Evolutionary conservation across 2,888 invertebrate genomes (phyloP), one percentile per base, ranked within the genome.

Genomic region (Pheosia tremula): DNA sequence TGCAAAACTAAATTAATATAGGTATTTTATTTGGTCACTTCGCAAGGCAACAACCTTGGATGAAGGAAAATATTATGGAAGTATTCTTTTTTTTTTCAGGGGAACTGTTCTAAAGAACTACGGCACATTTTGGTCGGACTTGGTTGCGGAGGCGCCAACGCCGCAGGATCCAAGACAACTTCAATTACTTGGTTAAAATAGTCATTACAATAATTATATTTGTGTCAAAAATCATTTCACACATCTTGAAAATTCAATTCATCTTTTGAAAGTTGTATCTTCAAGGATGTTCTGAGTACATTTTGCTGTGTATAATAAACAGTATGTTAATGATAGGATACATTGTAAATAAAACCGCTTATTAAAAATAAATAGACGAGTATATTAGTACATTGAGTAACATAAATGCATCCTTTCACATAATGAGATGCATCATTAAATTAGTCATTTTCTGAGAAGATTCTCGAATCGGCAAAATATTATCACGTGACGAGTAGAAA

Each of bases 101-200:
- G 97, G 97, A 56, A 96, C 96, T 4, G 95, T 97, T 36, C 86
- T 97, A 77, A 96, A 97, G 86, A 95, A 96, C 75, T 97, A 97
- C 82, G 95, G 95, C 58, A 96, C 95, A 6, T 97, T 96, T 85
- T 97, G 97, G 97, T 94, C 96, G 38, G 95, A 96, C 70, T 85
- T 96, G 49, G 89, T 96, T 55, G 95, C 95, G 5, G 94, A 95
- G 68, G 89, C 89, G 13, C 92, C 93, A 67, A 89, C 89, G 13
- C 92, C 93, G 1, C 88, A 90, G 60, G 92, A 93, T 45, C 89
- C 89, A 2, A 61, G 78, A 3, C 87, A 90, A 56, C 78, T 93
- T 36, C 93, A 93, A 77, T 58, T 84, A 56, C 79, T 93, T 55
- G 89, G 91, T 11, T 90, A 73, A 87, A 67, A 50, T 24, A 24